These are phyloP conservation scores for Lophius americanus DNA, from an alignment of 2,797 vertebrate species.

Conservation along the genomic window DNA sequence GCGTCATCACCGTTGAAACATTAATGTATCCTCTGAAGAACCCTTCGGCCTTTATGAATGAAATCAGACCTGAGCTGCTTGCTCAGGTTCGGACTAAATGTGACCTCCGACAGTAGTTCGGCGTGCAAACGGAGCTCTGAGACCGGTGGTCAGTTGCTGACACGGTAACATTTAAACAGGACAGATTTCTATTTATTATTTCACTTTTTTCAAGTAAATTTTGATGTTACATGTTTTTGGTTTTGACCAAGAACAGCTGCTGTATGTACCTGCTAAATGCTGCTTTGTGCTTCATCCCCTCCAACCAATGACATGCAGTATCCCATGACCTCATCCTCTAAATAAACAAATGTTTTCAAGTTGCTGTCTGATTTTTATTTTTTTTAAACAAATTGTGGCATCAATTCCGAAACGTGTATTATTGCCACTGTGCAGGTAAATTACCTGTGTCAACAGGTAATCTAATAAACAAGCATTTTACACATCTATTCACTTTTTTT, in stretches of 20 bases:
- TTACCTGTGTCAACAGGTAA: too few species aligned
- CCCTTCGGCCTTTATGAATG: too few species aligned
- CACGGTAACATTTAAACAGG: constrained; percentile 3
- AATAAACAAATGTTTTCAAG: constrained; percentile 65
- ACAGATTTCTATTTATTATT: constrained; percentile 26
- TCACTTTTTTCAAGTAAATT: constrained; percentile 12
- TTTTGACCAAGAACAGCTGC: constrained; percentile 56
- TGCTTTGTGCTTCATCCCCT: constrained; percentile 27
- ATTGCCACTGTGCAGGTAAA: too few species aligned
- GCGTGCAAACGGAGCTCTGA: neutral
- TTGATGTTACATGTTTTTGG: constrained; percentile 30
- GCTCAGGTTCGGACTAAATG: neutral
- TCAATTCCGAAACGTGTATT: too few species aligned
- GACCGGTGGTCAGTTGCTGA: constrained; percentile 1
- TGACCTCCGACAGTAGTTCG: neutral
- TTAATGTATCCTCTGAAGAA: too few species aligned
- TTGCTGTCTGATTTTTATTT: neutral
- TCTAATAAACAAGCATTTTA: too few species aligned
- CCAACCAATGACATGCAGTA: constrained; percentile 23
- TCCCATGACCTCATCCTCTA: constrained; percentile 33
- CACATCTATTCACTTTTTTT: too few species aligned
- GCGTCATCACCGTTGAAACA: neutral
- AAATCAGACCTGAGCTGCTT: too few species aligned
- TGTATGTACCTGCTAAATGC: constrained; percentile 46
- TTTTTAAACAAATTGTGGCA: neutral